These are phyloP conservation scores for Dreissena rostriformis DNA, from an alignment of 1,140 invertebrate genomes.

Conservation along the genomic window DNA sequence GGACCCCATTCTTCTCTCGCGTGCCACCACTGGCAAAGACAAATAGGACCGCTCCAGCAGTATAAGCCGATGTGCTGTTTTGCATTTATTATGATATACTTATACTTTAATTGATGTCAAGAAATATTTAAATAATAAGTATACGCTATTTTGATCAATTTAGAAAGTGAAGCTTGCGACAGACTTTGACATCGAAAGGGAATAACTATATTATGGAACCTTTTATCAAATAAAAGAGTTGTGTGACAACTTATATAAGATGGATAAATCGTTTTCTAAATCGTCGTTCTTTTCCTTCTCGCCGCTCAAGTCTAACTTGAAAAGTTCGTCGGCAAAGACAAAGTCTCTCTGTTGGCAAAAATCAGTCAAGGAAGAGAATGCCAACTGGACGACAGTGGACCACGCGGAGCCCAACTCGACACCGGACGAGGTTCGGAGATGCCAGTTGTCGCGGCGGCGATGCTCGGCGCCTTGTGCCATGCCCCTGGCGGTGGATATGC, in stretches of 20 bases:
- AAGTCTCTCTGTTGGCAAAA: conserved; percentile 48
- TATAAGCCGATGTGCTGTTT: no score
- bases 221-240: background rate
- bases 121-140: no score
- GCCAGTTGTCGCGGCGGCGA: conserved; percentile 6
- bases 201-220: background rate
- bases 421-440: conserved; percentile 13
- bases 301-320: conserved; percentile 47
- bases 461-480: conserved; percentile 43
- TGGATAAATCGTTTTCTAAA: conserved; percentile 45
- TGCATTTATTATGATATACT: no score
- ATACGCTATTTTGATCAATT: no score
- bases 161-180: no score
- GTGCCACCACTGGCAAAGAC: no score
- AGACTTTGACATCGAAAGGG: no score
- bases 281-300: conserved; percentile 45
- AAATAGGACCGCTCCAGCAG: no score
- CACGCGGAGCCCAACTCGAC: background rate
- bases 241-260: no score
- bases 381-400: conserved; percentile 46
- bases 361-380: conserved; percentile 47
- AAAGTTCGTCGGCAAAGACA: conserved; percentile 47
- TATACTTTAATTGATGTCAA: no score
- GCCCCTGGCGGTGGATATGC: conserved; percentile 3
- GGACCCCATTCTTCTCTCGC: no score